Evolutionary conservation across 2,113 vertebrate genomes (phyloP).

Genomic region (Varanus komodoensis): DNA sequence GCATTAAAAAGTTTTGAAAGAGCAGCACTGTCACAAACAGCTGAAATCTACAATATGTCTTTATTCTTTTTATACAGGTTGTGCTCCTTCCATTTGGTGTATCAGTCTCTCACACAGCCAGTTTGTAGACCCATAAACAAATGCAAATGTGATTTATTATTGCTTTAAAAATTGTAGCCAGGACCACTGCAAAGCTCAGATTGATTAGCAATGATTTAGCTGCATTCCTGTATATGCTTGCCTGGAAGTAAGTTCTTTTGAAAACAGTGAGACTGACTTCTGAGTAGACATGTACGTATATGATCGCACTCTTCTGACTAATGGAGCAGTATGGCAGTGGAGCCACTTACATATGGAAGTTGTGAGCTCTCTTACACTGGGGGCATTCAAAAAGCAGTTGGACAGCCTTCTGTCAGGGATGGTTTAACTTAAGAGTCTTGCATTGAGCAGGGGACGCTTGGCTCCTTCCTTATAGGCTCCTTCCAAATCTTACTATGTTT

Average conservation of each 20-base stretch:
- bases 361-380: no score
- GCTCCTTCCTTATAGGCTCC: no score
- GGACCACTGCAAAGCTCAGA: not conserved
- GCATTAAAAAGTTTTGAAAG: constrained; percentile 4
- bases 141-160: not conserved
- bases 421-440: no score
- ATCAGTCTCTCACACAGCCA: not conserved
- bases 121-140: not conserved
- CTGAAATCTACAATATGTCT: not conserved
- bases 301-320: not conserved
- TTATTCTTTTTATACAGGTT: not conserved
- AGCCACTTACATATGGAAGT: no score
- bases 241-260: not conserved
- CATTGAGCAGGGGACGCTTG: no score
- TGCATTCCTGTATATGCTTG: not conserved
- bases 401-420: no score
- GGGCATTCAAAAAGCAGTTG: no score
- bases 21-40: not conserved
- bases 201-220: not conserved
- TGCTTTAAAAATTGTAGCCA: not conserved
- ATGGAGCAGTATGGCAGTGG: no score
- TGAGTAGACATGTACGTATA: not conserved
- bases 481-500: not conserved
- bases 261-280: not conserved
- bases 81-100: not conserved